These are phyloP conservation scores for Rissa tridactyla DNA, from an alignment of 2,113 vertebrate species.

Conservation along the genomic window DNA sequence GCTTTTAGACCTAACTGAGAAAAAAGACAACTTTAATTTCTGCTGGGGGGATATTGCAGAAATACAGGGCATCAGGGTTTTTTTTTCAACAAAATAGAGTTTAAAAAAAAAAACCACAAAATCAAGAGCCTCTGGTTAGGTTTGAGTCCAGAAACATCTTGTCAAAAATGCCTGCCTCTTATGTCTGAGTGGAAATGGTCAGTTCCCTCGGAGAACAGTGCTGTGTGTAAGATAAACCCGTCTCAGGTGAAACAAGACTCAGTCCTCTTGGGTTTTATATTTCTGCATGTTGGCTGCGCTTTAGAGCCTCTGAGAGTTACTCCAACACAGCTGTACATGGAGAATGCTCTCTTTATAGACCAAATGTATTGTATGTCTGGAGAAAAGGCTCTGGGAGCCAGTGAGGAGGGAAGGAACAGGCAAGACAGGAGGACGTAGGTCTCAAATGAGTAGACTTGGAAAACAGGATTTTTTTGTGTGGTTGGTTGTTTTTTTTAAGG, in stretches of 20 bases:
- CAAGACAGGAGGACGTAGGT: not conserved
- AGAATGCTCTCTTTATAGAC: conserved; percentile 47
- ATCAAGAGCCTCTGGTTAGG: not conserved
- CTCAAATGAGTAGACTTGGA: not conserved
- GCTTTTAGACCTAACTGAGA: not conserved
- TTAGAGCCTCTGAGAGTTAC: conserved; percentile 32
- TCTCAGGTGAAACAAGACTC: conserved; percentile 40
- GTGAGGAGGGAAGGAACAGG: not conserved
- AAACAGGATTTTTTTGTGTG: not conserved
- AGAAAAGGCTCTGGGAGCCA: not conserved
- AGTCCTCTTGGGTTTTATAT: conserved; percentile 45
- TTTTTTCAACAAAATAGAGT: not conserved
- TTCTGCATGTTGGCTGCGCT: conserved; percentile 32
- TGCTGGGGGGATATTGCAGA: not conserved
- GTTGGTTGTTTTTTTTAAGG: not conserved
- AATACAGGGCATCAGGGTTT: not conserved
- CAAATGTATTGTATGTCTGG: conserved; percentile 20
- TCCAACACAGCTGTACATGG: conserved; percentile 11
- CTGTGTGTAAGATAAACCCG: not conserved
- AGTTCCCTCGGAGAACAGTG: not conserved
- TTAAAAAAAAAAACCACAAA: not conserved
- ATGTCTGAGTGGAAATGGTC: not conserved
- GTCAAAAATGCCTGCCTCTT: not conserved
- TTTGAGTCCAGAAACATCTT: not conserved
- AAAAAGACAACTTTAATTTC: not conserved